Base-by-base conservation (phyloP, 2,797 vertebrate species). In the Eutrigla gurnardus region DNA sequence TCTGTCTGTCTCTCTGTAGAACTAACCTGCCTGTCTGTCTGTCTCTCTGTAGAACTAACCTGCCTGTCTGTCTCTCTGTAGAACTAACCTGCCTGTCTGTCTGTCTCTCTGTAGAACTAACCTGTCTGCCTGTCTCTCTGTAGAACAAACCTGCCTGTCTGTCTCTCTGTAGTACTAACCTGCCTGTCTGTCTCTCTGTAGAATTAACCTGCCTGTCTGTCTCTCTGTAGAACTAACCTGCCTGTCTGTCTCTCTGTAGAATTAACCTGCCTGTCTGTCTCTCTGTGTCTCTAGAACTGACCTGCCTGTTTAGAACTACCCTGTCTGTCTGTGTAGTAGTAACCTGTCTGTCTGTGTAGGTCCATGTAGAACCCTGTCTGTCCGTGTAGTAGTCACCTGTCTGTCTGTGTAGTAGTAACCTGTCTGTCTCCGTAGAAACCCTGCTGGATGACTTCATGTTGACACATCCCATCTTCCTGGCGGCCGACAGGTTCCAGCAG, bases 391-490 rank as follows among this genome's bases (percentile, higher is more conserved):
- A 25, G 1, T 25, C 1, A 1, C 25, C 25, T 25, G 25, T 25
- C 25, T 70, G 35, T 86, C 37, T 78, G 12, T 82, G 63, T 25
- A 25, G 25, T 25, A 25, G 25, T 25, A 25, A 25, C 25, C 25
- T 25, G 25, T 25, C 25, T 70, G 35, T 62, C 45, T 70, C 68
- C 70, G 33, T 74, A 95, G 97, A 98, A 82, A 94, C 94, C 33
- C 92, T 98, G 75, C 93, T 99, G 90, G 97, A 99, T 78, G 97
- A 99, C 93, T 96, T 99, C 70, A 96, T 99, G 91, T 93, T 99
- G 93, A 99, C 97, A 14, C 97, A 99, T 89, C 97, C 97, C 61
- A 96, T 99, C 89, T 98, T 98, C 94, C 93, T 98, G 92, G 95
- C 97, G 36, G 95, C 96, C 2, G 97, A 99, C 92, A 95, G 94